Evolutionary conservation across 2,888 invertebrate species (phyloP).

Genomic region (Troilus luridus): DNA sequence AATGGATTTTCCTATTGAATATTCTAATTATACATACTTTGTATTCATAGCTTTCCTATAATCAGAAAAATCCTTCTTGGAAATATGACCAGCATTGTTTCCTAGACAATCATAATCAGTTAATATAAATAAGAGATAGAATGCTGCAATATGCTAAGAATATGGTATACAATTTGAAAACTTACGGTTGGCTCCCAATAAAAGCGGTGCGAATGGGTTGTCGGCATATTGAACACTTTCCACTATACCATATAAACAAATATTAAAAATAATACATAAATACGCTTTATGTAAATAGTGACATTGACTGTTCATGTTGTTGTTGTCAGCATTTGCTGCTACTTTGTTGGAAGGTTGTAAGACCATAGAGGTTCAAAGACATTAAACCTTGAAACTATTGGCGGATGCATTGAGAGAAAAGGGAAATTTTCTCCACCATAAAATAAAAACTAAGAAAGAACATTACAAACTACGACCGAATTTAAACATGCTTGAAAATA

Average conservation of each 20-base stretch:
- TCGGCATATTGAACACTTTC: neutral
- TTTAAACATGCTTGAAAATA: too few species aligned
- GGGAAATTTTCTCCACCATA: too few species aligned
- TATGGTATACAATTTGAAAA: neutral
- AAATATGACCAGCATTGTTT: neutral
- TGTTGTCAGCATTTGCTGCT: neutral
- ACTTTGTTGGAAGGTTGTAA: neutral
- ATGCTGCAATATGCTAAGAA: neutral
- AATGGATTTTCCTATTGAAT: neutral
- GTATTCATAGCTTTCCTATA: neutral
- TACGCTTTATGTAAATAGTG: neutral
- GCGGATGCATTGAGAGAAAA: too few species aligned
- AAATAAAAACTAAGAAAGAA: too few species aligned
- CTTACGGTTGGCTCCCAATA: neutral
- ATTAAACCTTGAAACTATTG: neutral
- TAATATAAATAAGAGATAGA: neutral
- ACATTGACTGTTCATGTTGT: neutral
- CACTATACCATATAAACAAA: neutral
- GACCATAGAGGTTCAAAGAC: neutral
- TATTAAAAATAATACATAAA: neutral
- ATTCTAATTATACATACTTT: neutral
- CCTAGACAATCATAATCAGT: neutral
- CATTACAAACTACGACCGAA: too few species aligned
- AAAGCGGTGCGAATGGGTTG: neutral
- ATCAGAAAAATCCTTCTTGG: neutral